Conservation (phyloP, 2,888 invertebrate genomes). For the Diadromus collaris region DNA sequence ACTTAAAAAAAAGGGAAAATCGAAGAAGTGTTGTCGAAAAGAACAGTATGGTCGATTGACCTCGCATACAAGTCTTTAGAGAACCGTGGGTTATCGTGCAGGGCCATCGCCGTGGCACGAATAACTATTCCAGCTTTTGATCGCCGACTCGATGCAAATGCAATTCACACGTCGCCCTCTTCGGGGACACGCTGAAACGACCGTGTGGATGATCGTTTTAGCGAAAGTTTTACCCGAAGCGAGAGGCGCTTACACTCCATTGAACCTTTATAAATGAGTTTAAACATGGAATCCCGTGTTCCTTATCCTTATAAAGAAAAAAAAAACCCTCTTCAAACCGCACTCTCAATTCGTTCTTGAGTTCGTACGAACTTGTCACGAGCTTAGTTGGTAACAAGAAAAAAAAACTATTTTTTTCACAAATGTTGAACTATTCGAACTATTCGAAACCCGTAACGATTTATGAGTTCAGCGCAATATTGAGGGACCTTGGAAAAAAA, state of each 20-base stretch:
- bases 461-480: too few species aligned
- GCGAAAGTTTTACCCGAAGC: background rate
- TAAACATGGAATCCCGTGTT: background rate
- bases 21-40: slow-evolving; percentile 9
- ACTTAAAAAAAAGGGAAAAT: background rate
- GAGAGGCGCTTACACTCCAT: slow-evolving; percentile 42
- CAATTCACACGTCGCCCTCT: slow-evolving; percentile 19
- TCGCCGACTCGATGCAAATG: slow-evolving; percentile 24
- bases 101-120: slow-evolving; percentile 15
- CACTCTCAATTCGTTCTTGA: too few species aligned
- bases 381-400: too few species aligned
- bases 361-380: too few species aligned
- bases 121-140: slow-evolving; percentile 17
- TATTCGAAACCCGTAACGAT: too few species aligned
- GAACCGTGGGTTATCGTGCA: slow-evolving; percentile 14
- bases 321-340: background rate
- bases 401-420: too few species aligned
- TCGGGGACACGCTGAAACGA: background rate
- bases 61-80: slow-evolving; percentile 14
- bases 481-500: too few species aligned
- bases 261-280: background rate
- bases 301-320: background rate
- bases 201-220: too few species aligned
- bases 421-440: too few species aligned
- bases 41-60: slow-evolving; percentile 14